Evolutionary conservation across 2,797 vertebrate genomes (phyloP), one percentile per base, ranked within the genome.

Genomic region (Loriculus beryllinus): DNA sequence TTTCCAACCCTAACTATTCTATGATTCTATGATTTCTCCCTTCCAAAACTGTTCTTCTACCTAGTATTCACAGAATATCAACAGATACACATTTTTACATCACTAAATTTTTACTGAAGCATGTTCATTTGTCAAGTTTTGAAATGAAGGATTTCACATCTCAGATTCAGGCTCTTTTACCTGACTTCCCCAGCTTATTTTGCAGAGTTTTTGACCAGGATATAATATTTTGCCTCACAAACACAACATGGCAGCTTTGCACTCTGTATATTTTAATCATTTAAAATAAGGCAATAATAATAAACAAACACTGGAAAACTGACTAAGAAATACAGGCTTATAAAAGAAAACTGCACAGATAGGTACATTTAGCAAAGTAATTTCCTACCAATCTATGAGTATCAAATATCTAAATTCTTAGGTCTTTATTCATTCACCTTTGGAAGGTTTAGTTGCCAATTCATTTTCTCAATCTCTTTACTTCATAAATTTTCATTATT

Each of bases 401-500:
- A 82, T 59, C 0, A 0, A 84, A 91, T 79, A 94, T 26, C 60
- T 49, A 68, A 84, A 72, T 93, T 88, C 60, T 82, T 79, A 67
- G 40, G 52, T 92, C 60, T 92, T 94, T 90, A 76, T 64, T 91
- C 68, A 88, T 70, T 80, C 45, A 49, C 25, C 48, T 57, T 74
- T 75, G 71, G 49, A 85, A 84, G 45, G 37, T 75, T 88, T 83
- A 91, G 79, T 47, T 62, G 51, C 48, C 67, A 88, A 90, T 70
- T 90, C 29, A 69, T 93, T 94, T 93, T 91, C 63, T 72, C 86
- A 74, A 39, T 79, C 40, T 93, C 64, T 77, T 26, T 56, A 88
- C 78, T 90, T 93, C 51, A 92, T 45, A 86, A 71, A 92, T 79
- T 74, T 88, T 89, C 60, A 91, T 94, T 90, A 88, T 84, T 79